Evolutionary conservation across 2,888 invertebrate species (phyloP).

Genomic region (Tenodera sinensis): DNA sequence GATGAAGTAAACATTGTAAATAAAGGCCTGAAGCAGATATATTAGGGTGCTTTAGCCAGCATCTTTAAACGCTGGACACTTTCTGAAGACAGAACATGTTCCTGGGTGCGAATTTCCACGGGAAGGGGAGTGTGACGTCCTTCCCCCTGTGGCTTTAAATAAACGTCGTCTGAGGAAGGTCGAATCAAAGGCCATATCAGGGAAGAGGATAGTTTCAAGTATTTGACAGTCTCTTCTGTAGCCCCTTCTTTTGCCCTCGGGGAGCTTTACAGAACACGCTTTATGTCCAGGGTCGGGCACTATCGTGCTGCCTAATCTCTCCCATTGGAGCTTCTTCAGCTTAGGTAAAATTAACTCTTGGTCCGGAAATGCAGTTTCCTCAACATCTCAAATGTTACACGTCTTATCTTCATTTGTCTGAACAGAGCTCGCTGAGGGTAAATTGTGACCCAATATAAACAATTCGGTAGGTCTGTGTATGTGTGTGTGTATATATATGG

Average conservation of each 20-base stretch:
- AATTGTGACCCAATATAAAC: too few relatives aligned
- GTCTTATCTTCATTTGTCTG: too few relatives aligned
- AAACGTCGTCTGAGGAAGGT: conserved; percentile 1
- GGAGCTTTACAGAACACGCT: conserved; percentile 20
- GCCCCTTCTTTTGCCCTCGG: conserved; percentile 14
- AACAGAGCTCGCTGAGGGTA: too few relatives aligned
- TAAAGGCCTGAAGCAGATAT: background rate
- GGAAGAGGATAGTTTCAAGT: conserved; percentile 16
- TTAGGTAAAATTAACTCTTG: too few relatives aligned
- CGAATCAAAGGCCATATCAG: conserved; percentile 19
- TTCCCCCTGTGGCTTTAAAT: background rate
- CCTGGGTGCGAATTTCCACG: background rate
- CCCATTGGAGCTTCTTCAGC: background rate
- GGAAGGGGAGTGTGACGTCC: background rate
- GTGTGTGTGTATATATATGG: too few relatives aligned
- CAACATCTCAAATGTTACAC: too few relatives aligned
- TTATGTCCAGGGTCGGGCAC: background rate
- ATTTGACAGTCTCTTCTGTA: conserved; percentile 17
- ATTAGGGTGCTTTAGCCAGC: too few relatives aligned
- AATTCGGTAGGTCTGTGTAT: too few relatives aligned
- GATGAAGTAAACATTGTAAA: too few relatives aligned
- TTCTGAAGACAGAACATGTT: background rate
- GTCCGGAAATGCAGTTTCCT: too few relatives aligned
- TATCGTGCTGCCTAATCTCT: background rate
- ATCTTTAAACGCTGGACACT: background rate